Percentiles rank a stretch among this genome's conserved stretches.
phyloP scores from a whole-genome alignment of 2,888 invertebrate species.

The Bugula neritina region DNA sequence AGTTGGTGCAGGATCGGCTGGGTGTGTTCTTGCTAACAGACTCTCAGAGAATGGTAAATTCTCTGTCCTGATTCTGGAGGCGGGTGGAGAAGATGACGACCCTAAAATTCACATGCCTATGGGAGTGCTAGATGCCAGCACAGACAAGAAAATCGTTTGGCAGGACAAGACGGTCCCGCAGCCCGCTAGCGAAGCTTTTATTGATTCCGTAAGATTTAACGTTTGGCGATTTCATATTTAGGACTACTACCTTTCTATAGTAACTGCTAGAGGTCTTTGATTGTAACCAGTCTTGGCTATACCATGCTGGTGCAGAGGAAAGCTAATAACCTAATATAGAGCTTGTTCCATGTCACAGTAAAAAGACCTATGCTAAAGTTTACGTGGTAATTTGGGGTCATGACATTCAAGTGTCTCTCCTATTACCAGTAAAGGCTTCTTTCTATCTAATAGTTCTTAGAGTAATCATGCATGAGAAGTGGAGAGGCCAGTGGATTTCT shows the following conservation, averaged over 20 bases:
- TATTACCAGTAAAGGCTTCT: too few species aligned
- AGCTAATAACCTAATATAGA: too few species aligned
- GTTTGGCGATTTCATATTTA: too few species aligned
- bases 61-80: conserved; percentile 39
- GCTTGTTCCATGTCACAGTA: too few species aligned
- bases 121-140: background rate
- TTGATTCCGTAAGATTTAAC: background rate
- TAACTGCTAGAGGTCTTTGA: too few species aligned
- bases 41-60: conserved; percentile 38
- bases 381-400: background rate
- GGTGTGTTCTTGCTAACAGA: conserved; percentile 41
- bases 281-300: too few species aligned
- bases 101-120: background rate
- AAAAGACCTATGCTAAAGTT: background rate
- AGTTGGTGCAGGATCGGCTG: conserved; percentile 46
- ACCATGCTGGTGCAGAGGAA: too few species aligned
- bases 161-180: background rate
- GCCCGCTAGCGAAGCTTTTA: background rate
- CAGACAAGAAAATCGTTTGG: background rate
- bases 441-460: too few species aligned
- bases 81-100: conserved; percentile 35
- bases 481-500: too few species aligned
- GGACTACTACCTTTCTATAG: too few species aligned
- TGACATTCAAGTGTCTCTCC: too few species aligned
- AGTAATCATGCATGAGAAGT: too few species aligned